Base-by-base conservation (phyloP, 92 coral and sea anemone genomes). In the Micromussa lordhowensis region DNA sequence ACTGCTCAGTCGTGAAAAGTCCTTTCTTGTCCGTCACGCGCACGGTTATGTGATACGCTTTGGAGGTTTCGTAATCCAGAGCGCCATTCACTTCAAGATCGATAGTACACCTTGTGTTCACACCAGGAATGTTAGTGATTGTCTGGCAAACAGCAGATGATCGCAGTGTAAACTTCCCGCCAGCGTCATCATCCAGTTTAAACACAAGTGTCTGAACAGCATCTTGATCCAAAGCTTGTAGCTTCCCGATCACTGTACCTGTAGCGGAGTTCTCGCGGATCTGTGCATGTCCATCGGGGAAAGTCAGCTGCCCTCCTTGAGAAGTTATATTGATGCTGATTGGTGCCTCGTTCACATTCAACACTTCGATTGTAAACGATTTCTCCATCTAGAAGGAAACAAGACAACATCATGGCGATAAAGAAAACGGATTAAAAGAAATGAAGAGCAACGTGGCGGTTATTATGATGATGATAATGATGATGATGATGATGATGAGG, bases 311-410 rank as follows among this genome's bases (percentile, higher is more conserved):
- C 7, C 98, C 98, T 40, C 90, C 92, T 22, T 75, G 86, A 40
- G 98, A 89, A 0, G 94, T 94, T 21, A 96, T 84, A 80, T 94
- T 93, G 82, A 96, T 90, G 83, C 76, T 86, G 82, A 96, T 83
- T 1, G 99, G 99, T 3, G 98, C 93, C 74, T 97, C 99, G 88
- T 97, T 94, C 30, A 89, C 94, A 79, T 97, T 88, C 79, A 97
- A 82, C 10, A 97, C 98, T 82, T 96, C 98, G 72, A 97, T 94
- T 29, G 90, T 59, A 55, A 97, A 97, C 8, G 82, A 75, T 58
- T 90, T 94, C 54, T 97, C 93, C 90, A 94, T 94, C 99, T 96
- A 79, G 59, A 59, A 87, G 38, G 49, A 77, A 61, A 13, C 30
- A 84, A 32, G 31, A 18, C 28, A 40, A 40, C 2, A 53, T 40